Percentiles rank a stretch among this genome's conserved stretches.
Evolutionary conservation across 2,888 invertebrate species (phyloP).

Genomic region (Diaphora mendica): DNA sequence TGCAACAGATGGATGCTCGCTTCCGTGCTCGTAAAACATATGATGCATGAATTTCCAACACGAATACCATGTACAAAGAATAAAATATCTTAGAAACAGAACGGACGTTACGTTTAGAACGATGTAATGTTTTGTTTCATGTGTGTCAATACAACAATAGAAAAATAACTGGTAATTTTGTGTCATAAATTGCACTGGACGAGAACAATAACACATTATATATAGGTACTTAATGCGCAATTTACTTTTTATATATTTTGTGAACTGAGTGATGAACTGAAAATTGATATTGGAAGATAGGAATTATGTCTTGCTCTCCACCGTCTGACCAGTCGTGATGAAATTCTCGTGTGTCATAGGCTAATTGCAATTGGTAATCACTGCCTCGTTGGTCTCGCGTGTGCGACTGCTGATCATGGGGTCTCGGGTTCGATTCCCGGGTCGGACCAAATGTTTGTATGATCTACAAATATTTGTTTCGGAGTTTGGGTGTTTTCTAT

Average conservation of each 20-base stretch:
- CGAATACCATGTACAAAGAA: constrained; percentile 41
- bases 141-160: background rate
- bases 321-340: too few species aligned
- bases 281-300: background rate
- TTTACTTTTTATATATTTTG: background rate
- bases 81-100: constrained; percentile 47
- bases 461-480: too few species aligned
- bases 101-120: constrained; percentile 42
- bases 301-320: background rate
- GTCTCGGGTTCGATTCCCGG: too few species aligned
- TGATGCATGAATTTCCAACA: constrained; percentile 59
- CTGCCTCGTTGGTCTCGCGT: too few species aligned
- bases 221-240: background rate
- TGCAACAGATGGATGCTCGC: constrained; percentile 53
- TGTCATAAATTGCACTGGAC: background rate
- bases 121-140: constrained; percentile 13
- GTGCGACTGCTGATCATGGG: too few species aligned
- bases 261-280: background rate
- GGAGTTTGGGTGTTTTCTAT: too few species aligned
- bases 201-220: background rate
- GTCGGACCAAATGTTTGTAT: too few species aligned
- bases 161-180: background rate
- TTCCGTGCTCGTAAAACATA: constrained; percentile 61
- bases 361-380: too few species aligned
- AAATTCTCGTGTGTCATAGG: too few species aligned